These are phyloP conservation scores for Caenorhabditis briggsae DNA, from an alignment of 1,140 invertebrate genomes.

Conservation along the genomic window DNA sequence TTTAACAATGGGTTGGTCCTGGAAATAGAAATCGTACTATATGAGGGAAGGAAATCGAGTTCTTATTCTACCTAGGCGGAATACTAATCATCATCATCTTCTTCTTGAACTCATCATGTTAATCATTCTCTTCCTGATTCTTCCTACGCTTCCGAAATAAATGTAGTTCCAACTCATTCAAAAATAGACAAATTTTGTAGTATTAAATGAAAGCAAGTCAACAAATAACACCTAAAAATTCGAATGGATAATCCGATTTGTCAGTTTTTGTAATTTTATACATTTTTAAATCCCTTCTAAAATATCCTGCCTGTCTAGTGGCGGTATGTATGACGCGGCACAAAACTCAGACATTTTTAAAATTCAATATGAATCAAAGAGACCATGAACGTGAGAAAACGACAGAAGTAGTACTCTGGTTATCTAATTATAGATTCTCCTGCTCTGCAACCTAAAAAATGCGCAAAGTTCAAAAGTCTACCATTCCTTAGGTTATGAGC, in stretches of 20 bases:
- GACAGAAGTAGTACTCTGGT: background rate
- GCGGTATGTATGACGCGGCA: background rate
- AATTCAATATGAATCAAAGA: slow-evolving; percentile 13
- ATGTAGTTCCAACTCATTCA: background rate
- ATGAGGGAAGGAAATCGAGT: background rate
- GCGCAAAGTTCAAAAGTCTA: slow-evolving; percentile 3
- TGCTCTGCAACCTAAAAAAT: background rate
- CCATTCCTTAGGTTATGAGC: background rate
- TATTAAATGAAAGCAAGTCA: background rate
- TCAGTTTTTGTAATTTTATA: background rate
- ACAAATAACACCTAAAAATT: background rate
- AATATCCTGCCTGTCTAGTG: background rate
- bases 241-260: background rate
- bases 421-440: background rate
- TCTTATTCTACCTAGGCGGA: background rate
- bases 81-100: background rate
- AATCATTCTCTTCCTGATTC: background rate
- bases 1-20: background rate
- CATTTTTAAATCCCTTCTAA: background rate
- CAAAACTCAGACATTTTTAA: background rate
- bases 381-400: slow-evolving; percentile 10
- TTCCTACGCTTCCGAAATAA: background rate
- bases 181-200: background rate
- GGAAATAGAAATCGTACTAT: background rate
- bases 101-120: background rate